Base-by-base conservation (phyloP, 1,140 invertebrate genomes). In the Pogonomyrmex californicus region DNA sequence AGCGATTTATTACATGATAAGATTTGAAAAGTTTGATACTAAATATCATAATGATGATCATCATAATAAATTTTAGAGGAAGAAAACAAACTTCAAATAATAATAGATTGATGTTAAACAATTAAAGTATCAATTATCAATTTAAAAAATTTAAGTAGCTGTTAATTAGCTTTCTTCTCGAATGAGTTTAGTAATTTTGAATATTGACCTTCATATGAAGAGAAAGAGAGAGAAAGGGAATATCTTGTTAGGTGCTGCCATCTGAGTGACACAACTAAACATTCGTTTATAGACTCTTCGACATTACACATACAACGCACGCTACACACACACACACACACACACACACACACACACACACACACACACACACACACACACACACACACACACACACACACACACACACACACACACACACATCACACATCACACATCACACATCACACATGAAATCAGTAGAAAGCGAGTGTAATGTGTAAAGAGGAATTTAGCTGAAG, bases 161-260 rank as follows among this genome's bases (percentile, higher is more conserved):
- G 23, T 58, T 54, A 10, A 73, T 44, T 60, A 79, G n/a, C 9
- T 60, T 12, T 47, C 0, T 47, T 51, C 9, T 23, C 10, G 5
- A 14, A 10, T 1, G 36, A 82, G 30, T 70, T 81, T 3, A 7
- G 10, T 6, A 10, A 33, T 56, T 75, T 89, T 30, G 49, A 68
- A 82, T 70, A 79, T 89, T 33, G 85, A 89, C 82, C 85, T 85
- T 83, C 41, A 49, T 82, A 49, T 44, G n/a, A n/a, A n/a, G n/a
- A n/a, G n/a, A n/a, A n/a, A n/a, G n/a, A n/a, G n/a, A n/a, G n/a
- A n/a, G n/a, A n/a, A n/a, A n/a, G n/a, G 0, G 60, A 70, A 41
- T 87, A 81, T 54, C 86, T 90, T 81, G 88, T 68, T 68, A 77
- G 79, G 44, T 91, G 90, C 90, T 91, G 90, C 90, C 90, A 91